Conservation (phyloP, 2,888 invertebrate species). For the Gymnocheta viridis region DNA sequence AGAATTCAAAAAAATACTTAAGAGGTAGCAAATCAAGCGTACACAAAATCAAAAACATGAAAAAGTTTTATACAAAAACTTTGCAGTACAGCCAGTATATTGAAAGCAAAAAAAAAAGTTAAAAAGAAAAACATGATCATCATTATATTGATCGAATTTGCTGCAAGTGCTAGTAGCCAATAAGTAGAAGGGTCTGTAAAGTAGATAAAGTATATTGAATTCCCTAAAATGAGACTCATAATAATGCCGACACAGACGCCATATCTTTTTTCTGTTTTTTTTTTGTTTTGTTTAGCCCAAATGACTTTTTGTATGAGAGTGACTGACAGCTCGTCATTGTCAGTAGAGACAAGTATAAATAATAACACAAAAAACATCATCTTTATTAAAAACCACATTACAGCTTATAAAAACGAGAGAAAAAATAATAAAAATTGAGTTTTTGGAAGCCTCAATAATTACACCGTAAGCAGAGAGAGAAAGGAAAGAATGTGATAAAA, state of each 20-base stretch:
- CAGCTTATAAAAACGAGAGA: background rate
- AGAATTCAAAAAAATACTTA: background rate
- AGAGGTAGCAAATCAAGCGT: constrained; percentile 28
- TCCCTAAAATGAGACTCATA: constrained; percentile 32
- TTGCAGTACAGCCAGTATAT: background rate
- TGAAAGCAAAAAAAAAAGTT: constrained; percentile 11
- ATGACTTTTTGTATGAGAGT: constrained; percentile 60
- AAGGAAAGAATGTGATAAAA: background rate
- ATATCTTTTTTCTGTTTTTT: constrained; percentile 29
- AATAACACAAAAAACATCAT: constrained; percentile 54
- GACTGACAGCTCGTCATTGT: constrained; percentile 73
- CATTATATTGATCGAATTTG: constrained; percentile 53
- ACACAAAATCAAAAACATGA: constrained; percentile 26
- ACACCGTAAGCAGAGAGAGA: background rate
- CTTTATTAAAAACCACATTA: constrained; percentile 43
- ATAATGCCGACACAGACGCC: constrained; percentile 69
- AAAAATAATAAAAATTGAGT: background rate
- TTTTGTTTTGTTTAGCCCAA: constrained; percentile 71
- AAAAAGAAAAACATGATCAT: constrained; percentile 13
- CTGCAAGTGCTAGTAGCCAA: constrained; percentile 26
- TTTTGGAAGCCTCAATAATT: constrained; percentile 31
- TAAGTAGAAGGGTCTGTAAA: constrained; percentile 31
- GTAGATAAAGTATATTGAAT: constrained; percentile 16
- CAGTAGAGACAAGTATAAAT: constrained; percentile 74
- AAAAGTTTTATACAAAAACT: constrained; percentile 22